phyloP scores from a whole-genome alignment of 2,888 invertebrate genomes.

The Crepidodera aurea region DNA sequence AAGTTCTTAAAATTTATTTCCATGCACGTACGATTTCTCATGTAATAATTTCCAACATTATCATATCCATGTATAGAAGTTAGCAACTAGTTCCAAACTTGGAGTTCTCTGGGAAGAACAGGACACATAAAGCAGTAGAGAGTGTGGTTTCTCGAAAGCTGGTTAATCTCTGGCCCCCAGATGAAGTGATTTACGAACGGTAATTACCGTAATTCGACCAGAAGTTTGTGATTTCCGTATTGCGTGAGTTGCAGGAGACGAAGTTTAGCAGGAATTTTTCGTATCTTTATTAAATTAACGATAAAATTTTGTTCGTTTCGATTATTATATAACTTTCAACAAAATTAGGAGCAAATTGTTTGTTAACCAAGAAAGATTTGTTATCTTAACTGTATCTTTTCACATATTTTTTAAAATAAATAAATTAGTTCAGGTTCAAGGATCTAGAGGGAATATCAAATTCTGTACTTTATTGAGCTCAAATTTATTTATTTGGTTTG shows the following conservation, averaged over 20 bases:
- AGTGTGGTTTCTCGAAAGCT: slow-evolving; percentile 54
- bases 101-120: slow-evolving; percentile 27
- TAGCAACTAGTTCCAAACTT: slow-evolving; percentile 26
- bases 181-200: slow-evolving; percentile 60
- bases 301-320: no score
- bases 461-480: no score
- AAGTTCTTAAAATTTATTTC: no score
- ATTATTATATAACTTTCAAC: no score
- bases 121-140: slow-evolving; percentile 49
- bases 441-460: no score
- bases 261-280: neutral
- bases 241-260: neutral
- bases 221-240: slow-evolving; percentile 38
- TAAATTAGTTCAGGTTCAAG: no score
- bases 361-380: no score
- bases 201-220: slow-evolving; percentile 57
- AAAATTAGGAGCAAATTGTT: no score
- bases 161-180: slow-evolving; percentile 57
- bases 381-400: no score
- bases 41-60: slow-evolving; percentile 5
- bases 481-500: no score
- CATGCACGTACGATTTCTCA: neutral
- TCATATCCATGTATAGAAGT: slow-evolving; percentile 6
- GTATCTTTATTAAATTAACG: no score
- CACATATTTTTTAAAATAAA: no score